These are phyloP conservation scores for Ptychadena robeensis DNA, from an alignment of 2,797 vertebrate species.

Conservation along the genomic window DNA sequence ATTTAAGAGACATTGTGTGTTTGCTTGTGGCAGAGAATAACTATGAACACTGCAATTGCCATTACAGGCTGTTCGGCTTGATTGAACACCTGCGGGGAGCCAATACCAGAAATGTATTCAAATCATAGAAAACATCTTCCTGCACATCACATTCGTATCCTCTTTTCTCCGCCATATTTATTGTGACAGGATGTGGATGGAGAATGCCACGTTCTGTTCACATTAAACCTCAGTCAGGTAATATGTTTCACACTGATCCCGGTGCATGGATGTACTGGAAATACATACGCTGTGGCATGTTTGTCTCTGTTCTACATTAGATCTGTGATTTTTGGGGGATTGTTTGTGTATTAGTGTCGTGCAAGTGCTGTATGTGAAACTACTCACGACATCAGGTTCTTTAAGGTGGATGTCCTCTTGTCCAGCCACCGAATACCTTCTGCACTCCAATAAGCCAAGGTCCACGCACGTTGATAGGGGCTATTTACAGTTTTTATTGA, in stretches of 20 bases:
- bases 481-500: too few species aligned
- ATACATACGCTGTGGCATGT: not conserved
- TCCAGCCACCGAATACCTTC: too few species aligned
- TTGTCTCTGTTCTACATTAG: too few species aligned
- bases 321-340: not conserved
- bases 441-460: too few species aligned
- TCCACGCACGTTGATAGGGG: too few species aligned
- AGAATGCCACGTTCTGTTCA: not conserved
- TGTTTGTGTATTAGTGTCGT: too few species aligned
- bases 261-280: not conserved
- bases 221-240: not conserved
- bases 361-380: too few species aligned
- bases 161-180: not conserved
- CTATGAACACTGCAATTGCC: slow-evolving; percentile 43
- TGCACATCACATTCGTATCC: not conserved
- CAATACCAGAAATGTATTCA: slow-evolving; percentile 32
- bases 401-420: too few species aligned
- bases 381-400: too few species aligned
- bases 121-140: slow-evolving; percentile 33
- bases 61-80: slow-evolving; percentile 53
- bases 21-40: slow-evolving; percentile 20
- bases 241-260: not conserved
- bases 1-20: slow-evolving; percentile 30
- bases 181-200: not conserved
- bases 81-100: slow-evolving; percentile 51